Evolutionary conservation across 2,888 invertebrate species (phyloP).

Genomic region (Notocelia uddmanniana): DNA sequence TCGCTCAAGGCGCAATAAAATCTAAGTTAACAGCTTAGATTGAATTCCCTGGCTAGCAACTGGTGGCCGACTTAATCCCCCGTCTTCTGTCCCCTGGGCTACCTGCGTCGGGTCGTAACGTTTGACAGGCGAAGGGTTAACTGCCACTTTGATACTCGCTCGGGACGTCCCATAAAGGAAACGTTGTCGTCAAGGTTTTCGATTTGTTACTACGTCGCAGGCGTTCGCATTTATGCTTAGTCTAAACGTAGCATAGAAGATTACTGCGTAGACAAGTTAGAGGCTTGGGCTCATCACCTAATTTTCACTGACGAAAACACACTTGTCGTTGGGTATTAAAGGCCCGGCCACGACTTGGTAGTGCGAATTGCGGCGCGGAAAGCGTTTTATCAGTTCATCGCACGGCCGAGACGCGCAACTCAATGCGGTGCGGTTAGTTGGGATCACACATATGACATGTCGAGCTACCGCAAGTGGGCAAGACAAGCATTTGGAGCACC

Average conservation of each 20-base stretch:
- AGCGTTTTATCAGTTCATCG: too few relatives aligned
- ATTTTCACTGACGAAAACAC: too few relatives aligned
- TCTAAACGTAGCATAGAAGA: background rate
- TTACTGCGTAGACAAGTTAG: too few relatives aligned
- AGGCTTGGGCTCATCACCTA: too few relatives aligned
- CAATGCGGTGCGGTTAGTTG: too few relatives aligned
- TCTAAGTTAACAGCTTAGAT: slow-evolving; percentile 20
- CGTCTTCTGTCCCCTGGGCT: slow-evolving; percentile 34
- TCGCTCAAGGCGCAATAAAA: slow-evolving; percentile 7
- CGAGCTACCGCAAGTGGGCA: too few relatives aligned
- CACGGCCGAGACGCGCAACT: too few relatives aligned
- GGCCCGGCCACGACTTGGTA: too few relatives aligned
- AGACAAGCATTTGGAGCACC: too few relatives aligned
- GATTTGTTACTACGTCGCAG: background rate
- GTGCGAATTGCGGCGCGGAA: too few relatives aligned
- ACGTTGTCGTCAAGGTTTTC: slow-evolving; percentile 2
- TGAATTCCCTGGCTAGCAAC: slow-evolving; percentile 35
- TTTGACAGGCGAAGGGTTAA: slow-evolving; percentile 42
- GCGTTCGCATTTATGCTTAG: background rate
- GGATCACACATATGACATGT: too few relatives aligned
- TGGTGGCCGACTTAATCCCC: slow-evolving; percentile 38
- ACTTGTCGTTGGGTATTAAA: too few relatives aligned
- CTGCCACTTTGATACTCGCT: slow-evolving; percentile 35
- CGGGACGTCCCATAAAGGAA: slow-evolving; percentile 15
- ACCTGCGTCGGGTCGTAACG: slow-evolving; percentile 40